A percentile compares a stretch with the other conserved stretches of the same genome.
phyloP scores from a whole-genome alignment of 1,140 invertebrate genomes.

The Psix sp. region DNA sequence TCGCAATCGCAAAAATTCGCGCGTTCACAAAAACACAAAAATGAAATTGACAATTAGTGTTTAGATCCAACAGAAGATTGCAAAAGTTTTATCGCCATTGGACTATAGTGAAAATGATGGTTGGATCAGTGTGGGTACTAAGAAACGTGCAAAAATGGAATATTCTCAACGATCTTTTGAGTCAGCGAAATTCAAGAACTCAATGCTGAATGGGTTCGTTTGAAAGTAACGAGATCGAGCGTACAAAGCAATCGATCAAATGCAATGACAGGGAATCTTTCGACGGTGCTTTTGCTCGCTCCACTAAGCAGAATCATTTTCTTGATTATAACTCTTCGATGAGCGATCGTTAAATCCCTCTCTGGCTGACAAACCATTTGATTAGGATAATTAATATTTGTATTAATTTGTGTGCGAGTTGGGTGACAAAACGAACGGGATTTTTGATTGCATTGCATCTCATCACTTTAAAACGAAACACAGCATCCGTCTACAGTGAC shows the following conservation, averaged over 20 bases:
- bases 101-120: too few species aligned
- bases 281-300: slow-evolving; percentile 35
- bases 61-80: too few species aligned
- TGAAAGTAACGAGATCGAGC: slow-evolving; percentile 37
- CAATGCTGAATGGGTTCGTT: slow-evolving; percentile 16
- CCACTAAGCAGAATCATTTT: slow-evolving; percentile 41
- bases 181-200: slow-evolving; percentile 13
- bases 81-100: too few species aligned
- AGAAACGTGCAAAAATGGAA: slow-evolving; percentile 4
- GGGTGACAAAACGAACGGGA: not conserved
- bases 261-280: slow-evolving; percentile 41
- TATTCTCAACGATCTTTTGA: slow-evolving; percentile 10
- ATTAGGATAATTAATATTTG: slow-evolving; percentile 48
- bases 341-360: slow-evolving; percentile 38
- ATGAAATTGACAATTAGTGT: too few species aligned
- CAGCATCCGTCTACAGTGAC: too few species aligned
- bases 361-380: slow-evolving; percentile 42
- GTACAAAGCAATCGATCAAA: slow-evolving; percentile 46
- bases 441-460: slow-evolving; percentile 29
- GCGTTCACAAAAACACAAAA: too few species aligned
- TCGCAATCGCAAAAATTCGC: not conserved
- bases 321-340: slow-evolving; percentile 40
- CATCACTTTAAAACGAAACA: slow-evolving; percentile 22
- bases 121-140: not conserved
- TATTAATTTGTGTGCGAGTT: slow-evolving; percentile 47